Evolutionary conservation across 2,888 invertebrate species (phyloP).

Genomic region (Cerastoderma edule): DNA sequence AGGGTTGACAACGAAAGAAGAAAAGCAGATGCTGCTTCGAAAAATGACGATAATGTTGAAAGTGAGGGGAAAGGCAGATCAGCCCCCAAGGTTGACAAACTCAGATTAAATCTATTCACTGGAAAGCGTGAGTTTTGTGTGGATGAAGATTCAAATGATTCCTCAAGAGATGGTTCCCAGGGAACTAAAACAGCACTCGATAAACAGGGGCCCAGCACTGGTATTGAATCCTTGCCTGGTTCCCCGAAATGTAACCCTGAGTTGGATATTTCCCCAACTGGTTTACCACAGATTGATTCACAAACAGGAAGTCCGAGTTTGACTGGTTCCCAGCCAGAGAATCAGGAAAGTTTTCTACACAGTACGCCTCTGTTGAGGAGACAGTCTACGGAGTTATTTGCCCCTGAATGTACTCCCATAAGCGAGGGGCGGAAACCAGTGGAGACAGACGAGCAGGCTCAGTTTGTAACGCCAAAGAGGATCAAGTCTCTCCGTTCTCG

Average conservation of each 20-base stretch:
- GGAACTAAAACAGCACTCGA: not conserved
- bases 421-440: slow-evolving; percentile 20
- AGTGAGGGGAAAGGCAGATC: not conserved
- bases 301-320: slow-evolving; percentile 9
- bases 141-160: slow-evolving; percentile 1
- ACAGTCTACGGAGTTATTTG: slow-evolving; percentile 59
- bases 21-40: not conserved
- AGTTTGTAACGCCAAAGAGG: slow-evolving; percentile 64
- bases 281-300: slow-evolving; percentile 3
- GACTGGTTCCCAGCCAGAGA: slow-evolving; percentile 6
- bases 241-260: not conserved
- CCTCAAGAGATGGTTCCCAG: not conserved
- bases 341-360: slow-evolving; percentile 35
- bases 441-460: slow-evolving; percentile 19
- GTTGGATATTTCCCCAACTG: not conserved
- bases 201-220: not conserved
- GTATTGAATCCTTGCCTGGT: not conserved
- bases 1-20: not conserved
- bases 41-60: not conserved
- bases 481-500: slow-evolving; percentile 50
- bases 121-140: slow-evolving; percentile 33
- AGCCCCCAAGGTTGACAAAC: slow-evolving; percentile 1
- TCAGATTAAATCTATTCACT: slow-evolving; percentile 47
- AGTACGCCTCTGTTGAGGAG: slow-evolving; percentile 60
- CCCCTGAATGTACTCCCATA: slow-evolving; percentile 64